Conservation (phyloP, 2,113 vertebrate genomes). For the Podocnemis expansa region DNA sequence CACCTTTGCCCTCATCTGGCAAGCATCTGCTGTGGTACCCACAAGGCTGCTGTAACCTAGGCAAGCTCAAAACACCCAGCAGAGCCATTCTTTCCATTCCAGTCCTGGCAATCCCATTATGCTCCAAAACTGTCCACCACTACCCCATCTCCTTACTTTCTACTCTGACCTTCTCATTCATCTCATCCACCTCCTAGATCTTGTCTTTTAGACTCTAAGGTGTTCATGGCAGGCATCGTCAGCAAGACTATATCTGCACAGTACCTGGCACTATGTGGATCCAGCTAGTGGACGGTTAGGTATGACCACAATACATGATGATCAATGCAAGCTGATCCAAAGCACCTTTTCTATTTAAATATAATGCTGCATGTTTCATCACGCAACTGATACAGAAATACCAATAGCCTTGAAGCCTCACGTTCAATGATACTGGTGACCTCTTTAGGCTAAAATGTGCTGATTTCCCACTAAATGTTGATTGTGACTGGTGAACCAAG, state of each 20-base stretch:
- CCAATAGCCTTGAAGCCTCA: not conserved
- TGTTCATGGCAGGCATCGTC: not conserved
- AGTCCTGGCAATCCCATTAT: not conserved
- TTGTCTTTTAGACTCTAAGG: not conserved
- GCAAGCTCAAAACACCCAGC: not conserved
- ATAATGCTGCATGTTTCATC: not conserved
- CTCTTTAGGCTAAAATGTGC: not conserved
- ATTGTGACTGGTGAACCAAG: not conserved
- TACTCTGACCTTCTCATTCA: not conserved
- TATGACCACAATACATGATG: not conserved
- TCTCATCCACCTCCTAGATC: not conserved
- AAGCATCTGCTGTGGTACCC: not conserved
- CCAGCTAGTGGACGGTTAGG: not conserved
- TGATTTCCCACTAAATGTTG: not conserved
- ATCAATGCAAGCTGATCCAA: not conserved
- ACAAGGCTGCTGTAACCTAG: not conserved
- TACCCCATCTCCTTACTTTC: not conserved
- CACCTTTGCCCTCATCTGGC: not conserved
- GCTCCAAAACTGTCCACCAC: not conserved
- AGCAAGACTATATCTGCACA: not conserved
- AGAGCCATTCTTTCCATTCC: not conserved
- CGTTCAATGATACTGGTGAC: not conserved
- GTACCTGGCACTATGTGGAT: not conserved
- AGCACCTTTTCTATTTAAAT: not conserved
- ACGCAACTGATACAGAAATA: not conserved